A percentile compares a stretch with the other conserved stretches of the same genome.
Evolutionary conservation across 2,113 vertebrate species (phyloP).

Genomic region (mouse (Mus musculus)): GRCm39 chr16:81181001-81181500

Average conservation of each 20-base stretch:
- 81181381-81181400: not conserved
- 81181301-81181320: not conserved
- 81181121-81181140: not conserved
- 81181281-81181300: constrained; percentile 23
- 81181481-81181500: constrained; percentile 18
- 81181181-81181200: not conserved
- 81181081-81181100: not conserved
- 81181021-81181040: not conserved
- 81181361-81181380: not conserved
- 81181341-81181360: not conserved
- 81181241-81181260: too few species aligned
- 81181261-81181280: not conserved
- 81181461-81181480: not conserved
- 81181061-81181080: not conserved
- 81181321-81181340: not conserved
- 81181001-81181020: not conserved
- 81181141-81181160: not conserved
- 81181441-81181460: constrained; percentile 44
- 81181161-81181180: not conserved
- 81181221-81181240: too few species aligned
- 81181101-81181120: not conserved
- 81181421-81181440: constrained; percentile 39
- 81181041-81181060: not conserved
- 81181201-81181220: not conserved
- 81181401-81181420: not conserved